These are phyloP conservation scores for Desmodus rotundus DNA, from an alignment of 2,113 vertebrate genomes.

Conservation along the genomic window DNA sequence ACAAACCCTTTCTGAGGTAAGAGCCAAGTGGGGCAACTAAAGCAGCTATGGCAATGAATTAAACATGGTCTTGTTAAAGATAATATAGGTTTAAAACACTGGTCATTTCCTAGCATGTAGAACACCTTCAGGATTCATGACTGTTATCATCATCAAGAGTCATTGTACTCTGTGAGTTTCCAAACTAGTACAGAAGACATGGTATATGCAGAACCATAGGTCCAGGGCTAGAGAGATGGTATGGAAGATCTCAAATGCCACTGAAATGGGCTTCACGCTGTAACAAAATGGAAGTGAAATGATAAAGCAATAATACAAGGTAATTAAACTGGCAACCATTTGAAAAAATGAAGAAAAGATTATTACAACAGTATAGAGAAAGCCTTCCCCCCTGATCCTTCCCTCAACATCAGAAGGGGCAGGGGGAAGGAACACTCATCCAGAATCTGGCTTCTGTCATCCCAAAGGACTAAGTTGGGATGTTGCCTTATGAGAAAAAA, in stretches of 20 bases:
- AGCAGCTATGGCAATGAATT: not conserved
- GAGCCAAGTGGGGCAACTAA: not conserved
- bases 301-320: not conserved
- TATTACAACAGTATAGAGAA: not conserved
- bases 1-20: not conserved
- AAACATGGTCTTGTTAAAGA: not conserved
- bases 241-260: not conserved
- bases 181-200: not conserved
- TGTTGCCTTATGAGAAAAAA: not conserved
- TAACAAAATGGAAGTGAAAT: not conserved
- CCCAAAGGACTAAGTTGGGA: not conserved
- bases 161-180: not conserved
- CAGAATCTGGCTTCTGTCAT: not conserved
- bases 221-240: not conserved
- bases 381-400: not conserved
- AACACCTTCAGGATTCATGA: not conserved
- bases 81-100: not conserved
- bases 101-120: not conserved
- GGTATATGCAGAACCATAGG: not conserved
- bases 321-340: not conserved
- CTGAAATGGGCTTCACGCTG: not conserved
- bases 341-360: not conserved
- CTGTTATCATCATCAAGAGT: not conserved
- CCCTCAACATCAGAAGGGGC: not conserved
- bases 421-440: not conserved